Percentiles rank a stretch among this genome's conserved stretches.
Conservation (phyloP, 2,113 vertebrate genomes). For the Mus pahari region DNA sequence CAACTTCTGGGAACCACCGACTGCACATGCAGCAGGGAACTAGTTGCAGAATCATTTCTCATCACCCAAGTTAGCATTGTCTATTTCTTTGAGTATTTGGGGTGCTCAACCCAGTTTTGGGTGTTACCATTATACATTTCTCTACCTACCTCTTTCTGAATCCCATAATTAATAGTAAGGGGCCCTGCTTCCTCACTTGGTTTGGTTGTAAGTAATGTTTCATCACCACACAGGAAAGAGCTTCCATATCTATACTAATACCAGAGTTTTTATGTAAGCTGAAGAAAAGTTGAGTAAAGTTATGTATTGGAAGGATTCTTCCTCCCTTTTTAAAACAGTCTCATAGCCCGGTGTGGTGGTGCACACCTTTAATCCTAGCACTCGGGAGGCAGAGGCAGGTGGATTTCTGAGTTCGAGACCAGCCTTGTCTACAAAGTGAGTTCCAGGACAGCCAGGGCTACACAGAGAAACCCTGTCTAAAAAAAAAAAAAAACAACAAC, state of each 20-base stretch:
- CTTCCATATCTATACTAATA: not conserved
- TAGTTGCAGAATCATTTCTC: not conserved
- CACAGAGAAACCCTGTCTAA: too few relatives aligned
- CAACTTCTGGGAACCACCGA: not conserved
- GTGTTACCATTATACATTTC: not conserved
- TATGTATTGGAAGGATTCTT: not conserved
- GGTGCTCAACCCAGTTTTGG: not conserved
- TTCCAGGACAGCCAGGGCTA: too few relatives aligned
- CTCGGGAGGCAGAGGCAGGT: too few relatives aligned
- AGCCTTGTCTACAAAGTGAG: too few relatives aligned
- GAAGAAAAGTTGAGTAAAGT: not conserved
- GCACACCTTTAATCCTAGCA: too few relatives aligned
- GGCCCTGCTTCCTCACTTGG: not conserved
- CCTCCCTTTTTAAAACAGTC: not conserved
- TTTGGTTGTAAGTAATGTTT: not conserved
- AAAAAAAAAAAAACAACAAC: too few relatives aligned
- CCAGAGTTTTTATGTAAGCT: not conserved
- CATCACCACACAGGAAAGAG: not conserved
- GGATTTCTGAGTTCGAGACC: too few relatives aligned
- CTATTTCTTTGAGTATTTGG: not conserved
- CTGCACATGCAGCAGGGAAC: not conserved
- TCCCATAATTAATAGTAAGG: not conserved
- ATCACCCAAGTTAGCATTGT: not conserved
- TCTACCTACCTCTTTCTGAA: not conserved
- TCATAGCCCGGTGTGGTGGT: too few relatives aligned